A percentile compares a stretch with the other conserved stretches of the same genome.
Conservation (phyloP, 1,140 invertebrate genomes). For the Limonius californicus region DNA sequence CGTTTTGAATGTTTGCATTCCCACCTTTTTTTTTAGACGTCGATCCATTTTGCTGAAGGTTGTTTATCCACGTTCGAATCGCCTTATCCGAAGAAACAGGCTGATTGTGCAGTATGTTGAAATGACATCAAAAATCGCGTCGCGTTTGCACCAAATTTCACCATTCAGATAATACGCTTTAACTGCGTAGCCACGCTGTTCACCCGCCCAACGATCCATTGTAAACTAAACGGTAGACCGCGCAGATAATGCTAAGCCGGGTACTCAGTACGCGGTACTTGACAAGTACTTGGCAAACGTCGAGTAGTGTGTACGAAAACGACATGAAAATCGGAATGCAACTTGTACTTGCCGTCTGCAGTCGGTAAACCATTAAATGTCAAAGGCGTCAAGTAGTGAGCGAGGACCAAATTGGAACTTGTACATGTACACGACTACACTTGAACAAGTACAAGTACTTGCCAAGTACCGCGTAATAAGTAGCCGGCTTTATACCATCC, state of each 20-base stretch:
- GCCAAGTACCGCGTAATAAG: conserved; percentile 2
- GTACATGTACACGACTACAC: background rate
- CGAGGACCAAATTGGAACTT: background rate
- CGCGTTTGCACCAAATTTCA: no score
- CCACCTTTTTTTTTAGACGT: no score
- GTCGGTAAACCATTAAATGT: background rate
- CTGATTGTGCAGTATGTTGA: no score
- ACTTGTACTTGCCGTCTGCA: conserved; percentile 2
- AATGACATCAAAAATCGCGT: no score
- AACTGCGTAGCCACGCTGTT: no score
- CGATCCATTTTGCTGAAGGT: no score
- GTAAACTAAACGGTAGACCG: conserved; percentile 33
- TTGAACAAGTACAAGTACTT: conserved; percentile 4
- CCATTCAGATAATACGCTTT: no score
- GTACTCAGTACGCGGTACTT: conserved; percentile 2
- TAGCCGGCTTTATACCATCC: background rate
- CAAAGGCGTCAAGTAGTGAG: conserved; percentile 3
- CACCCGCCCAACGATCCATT: background rate
- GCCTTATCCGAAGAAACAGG: no score
- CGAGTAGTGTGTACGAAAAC: conserved; percentile 1
- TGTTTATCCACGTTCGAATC: no score
- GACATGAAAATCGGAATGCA: background rate
- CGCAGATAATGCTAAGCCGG: conserved; percentile 30
- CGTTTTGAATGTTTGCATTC: no score
- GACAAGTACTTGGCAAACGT: background rate